Percentiles rank a stretch among this genome's conserved stretches.
These are phyloP conservation scores for Etia nguti DNA, from an alignment of 2,113 vertebrate species.

Conservation along the genomic window DNA sequence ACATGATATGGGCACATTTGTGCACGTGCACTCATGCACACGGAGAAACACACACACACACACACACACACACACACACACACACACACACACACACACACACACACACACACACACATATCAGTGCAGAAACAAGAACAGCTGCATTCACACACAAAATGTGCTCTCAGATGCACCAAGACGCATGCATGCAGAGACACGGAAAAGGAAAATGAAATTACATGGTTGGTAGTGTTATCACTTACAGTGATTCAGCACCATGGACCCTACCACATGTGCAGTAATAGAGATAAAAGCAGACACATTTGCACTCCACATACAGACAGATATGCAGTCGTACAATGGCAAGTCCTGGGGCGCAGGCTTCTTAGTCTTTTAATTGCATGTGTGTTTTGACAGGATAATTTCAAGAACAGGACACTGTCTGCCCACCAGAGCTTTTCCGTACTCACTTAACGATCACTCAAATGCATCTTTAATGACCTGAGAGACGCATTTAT, in stretches of 20 bases:
- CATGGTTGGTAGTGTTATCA: conserved; percentile 36
- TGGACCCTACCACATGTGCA: conserved; percentile 36
- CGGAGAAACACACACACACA: background rate
- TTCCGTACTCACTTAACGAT: background rate
- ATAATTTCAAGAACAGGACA: conserved; percentile 50
- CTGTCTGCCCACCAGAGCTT: conserved; percentile 38
- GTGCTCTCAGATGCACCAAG: background rate
- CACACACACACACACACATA: background rate
- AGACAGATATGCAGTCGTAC: background rate
- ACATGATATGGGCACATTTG: conserved; percentile 12
- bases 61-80: conserved; percentile 21
- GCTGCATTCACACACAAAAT: background rate
- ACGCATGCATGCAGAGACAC: background rate
- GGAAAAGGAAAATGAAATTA: conserved; percentile 17
- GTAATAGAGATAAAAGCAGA: conserved; percentile 52
- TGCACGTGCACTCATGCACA: background rate
- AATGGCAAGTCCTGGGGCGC: conserved; percentile 30
- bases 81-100: background rate
- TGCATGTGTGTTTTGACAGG: conserved; percentile 59
- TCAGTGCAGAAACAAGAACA: background rate
- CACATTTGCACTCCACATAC: background rate
- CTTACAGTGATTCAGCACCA: conserved; percentile 33
- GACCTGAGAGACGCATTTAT: conserved; percentile 5
- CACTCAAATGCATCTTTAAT: conserved; percentile 29
- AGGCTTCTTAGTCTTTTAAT: conserved; percentile 56